Conservation (phyloP, 2,888 invertebrate genomes). For the Diachrysia chrysitis region DNA sequence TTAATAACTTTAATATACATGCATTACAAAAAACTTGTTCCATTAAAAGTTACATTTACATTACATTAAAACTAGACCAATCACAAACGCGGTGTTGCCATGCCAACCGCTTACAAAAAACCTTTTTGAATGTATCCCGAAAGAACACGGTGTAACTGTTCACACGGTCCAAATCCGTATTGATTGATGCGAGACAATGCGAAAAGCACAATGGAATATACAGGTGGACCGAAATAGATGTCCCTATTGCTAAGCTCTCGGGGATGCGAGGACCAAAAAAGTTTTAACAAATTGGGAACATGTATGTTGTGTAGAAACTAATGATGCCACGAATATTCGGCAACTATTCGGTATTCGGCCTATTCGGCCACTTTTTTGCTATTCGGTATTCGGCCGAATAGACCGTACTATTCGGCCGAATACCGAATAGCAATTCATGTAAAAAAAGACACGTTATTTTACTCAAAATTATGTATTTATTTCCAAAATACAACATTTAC, state of each 20-base stretch:
- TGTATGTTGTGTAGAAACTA: neutral
- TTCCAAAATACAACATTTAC: no score
- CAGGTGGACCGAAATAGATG: neutral
- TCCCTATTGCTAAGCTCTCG: neutral
- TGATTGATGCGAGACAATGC: conserved; percentile 35
- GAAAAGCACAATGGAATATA: neutral
- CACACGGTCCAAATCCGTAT: conserved; percentile 37
- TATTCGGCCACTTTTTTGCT: no score
- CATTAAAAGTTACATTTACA: no score
- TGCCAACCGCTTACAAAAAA: neutral
- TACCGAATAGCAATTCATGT: no score
- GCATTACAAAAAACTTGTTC: neutral
- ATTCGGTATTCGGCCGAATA: no score
- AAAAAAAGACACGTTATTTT: no score
- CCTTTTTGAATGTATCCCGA: conserved; percentile 11
- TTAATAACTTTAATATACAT: neutral
- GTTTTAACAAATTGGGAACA: neutral
- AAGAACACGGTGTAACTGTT: conserved; percentile 16
- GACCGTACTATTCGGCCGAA: no score
- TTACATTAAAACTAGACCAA: neutral
- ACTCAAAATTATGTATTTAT: no score
- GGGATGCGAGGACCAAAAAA: neutral
- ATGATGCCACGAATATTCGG: no score
- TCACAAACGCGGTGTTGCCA: neutral
- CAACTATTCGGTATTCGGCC: no score